These are phyloP conservation scores for Rotaria sp. DNA, from an alignment of 2,888 invertebrate genomes.

Conservation along the genomic window DNA sequence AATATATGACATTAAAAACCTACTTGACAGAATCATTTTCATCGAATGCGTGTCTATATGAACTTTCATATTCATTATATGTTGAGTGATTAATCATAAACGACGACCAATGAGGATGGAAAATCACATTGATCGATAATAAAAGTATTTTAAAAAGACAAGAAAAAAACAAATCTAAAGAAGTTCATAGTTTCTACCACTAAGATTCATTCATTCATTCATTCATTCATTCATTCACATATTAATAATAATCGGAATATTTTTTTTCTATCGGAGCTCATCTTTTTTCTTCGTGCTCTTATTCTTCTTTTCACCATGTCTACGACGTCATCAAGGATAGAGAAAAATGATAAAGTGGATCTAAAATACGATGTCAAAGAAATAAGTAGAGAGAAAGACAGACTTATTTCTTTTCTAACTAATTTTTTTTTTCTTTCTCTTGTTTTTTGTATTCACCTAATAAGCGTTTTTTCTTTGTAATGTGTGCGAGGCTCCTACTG, in stretches of 20 bases:
- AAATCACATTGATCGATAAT: not conserved
- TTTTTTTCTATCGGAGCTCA: not conserved
- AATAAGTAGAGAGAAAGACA: not conserved
- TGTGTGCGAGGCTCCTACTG: not conserved
- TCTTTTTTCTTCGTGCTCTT: not conserved
- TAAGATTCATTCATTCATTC: conserved; percentile 7
- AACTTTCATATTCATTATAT: not conserved
- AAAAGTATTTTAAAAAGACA: not conserved
- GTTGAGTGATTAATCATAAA: not conserved
- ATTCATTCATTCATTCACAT: not conserved
- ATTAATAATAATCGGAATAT: not conserved
- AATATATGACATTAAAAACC: not conserved
- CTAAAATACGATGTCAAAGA: not conserved
- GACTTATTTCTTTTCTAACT: not conserved
- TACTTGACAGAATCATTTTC: not conserved
- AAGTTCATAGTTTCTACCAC: not conserved
- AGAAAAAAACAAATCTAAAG: not conserved
- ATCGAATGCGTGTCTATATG: not conserved
- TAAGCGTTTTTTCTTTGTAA: not conserved
- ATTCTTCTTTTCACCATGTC: not conserved
- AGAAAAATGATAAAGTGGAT: not conserved
- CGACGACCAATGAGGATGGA: not conserved
- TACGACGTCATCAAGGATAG: not conserved
- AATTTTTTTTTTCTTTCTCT: not conserved
- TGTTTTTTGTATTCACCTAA: not conserved